These are phyloP conservation scores for Agrypnia vestita DNA, from an alignment of 1,140 invertebrate species.

Conservation along the genomic window DNA sequence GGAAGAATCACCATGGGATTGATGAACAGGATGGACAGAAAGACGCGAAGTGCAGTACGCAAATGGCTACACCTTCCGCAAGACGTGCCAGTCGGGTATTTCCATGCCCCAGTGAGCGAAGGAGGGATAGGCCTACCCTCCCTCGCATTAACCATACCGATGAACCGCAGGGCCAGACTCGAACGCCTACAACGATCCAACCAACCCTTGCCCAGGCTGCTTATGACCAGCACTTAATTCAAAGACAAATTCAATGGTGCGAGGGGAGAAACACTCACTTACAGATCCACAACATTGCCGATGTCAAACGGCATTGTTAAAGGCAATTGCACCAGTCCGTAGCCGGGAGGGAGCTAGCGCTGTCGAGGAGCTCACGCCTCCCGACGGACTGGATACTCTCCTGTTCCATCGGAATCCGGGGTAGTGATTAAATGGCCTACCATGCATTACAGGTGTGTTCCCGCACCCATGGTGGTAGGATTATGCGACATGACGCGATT, in stretches of 20 bases:
- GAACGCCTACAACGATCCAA: conserved; percentile 45
- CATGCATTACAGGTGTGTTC: conserved; percentile 65
- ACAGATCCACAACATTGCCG: too few relatives aligned
- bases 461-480: conserved; percentile 63
- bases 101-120: conserved; percentile 63
- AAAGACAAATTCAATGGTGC: too few relatives aligned
- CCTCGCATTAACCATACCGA: conserved; percentile 44
- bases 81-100: conserved; percentile 63
- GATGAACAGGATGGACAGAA: conserved; percentile 61
- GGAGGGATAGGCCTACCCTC: conserved; percentile 63
- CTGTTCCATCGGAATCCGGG: too few relatives aligned
- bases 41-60: conserved; percentile 60
- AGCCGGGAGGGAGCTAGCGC: too few relatives aligned
- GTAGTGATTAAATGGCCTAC: too few relatives aligned
- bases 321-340: too few relatives aligned
- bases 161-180: conserved; percentile 51
- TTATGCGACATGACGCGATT: conserved; percentile 61
- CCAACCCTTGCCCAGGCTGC: conserved; percentile 47
- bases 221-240: too few relatives aligned
- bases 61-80: conserved; percentile 64
- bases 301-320: too few relatives aligned
- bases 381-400: too few relatives aligned
- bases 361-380: too few relatives aligned
- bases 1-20: conserved; percentile 57
- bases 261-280: too few relatives aligned